Base-by-base conservation (phyloP, 2,888 invertebrate species). In the Drosophila crucigera region DNA sequence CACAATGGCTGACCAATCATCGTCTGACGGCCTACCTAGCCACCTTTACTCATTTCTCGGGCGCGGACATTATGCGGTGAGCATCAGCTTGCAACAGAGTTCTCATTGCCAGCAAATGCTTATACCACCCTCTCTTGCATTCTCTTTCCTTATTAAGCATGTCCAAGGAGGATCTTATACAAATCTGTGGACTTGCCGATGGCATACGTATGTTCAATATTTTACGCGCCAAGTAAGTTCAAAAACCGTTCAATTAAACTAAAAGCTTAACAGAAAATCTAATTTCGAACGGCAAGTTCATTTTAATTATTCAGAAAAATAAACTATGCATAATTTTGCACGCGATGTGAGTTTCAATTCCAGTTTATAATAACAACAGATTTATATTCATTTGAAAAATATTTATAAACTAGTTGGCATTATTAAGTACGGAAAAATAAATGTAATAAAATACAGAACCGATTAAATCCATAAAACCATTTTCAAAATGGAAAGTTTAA, bases 201-300 rank as follows among this genome's bases (percentile, higher is more conserved):
- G 99, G 99, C 6, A 98, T 99, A 69, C 95, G 99, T 81, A 95
- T 99, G 72, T 98, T 96, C 94, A 99, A 99, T 93, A 97, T 97
- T 39, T 94, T 99, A 55, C 97, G 97, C 91, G 95, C 96, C 84
- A 97, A 97, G 97, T 97, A 93, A 95, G 58, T 37, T 55, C 16
- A 16, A 25, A 47, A 9, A n/a, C 5, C 3, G n/a, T n/a, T 11
- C 3, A 47, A 47, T 22, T 10, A 22, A 22, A 22, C 22, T 5
- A 16, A 6, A 37, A 4, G n/a, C n/a, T 5, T n/a, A 10, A 4
- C 10, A 10, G n/a, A 9, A n/a, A n/a, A n/a, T n/a, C 4, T 10
- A 10, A n/a, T 41, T 41, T 41, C 2, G 10, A 41, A 10, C n/a
- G 4, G n/a, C 19, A 10, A 10, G n/a, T 4, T n/a, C 0, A 41